These are phyloP conservation scores for Tapirus terrestris DNA, from an alignment of 2,113 vertebrate genomes.

Conservation along the genomic window DNA sequence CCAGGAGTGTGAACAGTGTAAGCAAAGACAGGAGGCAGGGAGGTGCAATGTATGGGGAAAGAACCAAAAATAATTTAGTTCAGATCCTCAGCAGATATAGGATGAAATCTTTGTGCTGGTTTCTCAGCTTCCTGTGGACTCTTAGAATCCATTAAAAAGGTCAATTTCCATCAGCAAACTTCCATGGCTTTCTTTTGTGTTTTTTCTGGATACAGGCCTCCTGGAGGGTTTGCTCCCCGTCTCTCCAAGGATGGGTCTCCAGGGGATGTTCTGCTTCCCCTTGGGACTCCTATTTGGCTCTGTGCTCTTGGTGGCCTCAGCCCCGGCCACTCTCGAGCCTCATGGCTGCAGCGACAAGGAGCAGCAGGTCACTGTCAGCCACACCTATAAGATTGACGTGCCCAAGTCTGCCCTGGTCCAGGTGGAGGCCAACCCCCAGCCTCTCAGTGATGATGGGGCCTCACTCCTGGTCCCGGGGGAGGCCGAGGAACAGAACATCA, in stretches of 20 bases:
- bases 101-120: background rate
- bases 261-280: slow-evolving; percentile 56
- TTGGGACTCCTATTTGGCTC: slow-evolving; percentile 84
- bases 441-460: slow-evolving; percentile 79
- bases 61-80: background rate
- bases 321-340: slow-evolving; percentile 67
- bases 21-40: background rate
- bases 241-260: slow-evolving; percentile 75
- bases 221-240: background rate
- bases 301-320: slow-evolving; percentile 71
- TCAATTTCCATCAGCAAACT: background rate
- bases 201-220: slow-evolving; percentile 50
- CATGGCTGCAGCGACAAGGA: slow-evolving; percentile 76
- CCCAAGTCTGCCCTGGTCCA: slow-evolving; percentile 87
- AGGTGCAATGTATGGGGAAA: background rate
- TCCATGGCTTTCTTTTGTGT: background rate
- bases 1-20: too few species aligned
- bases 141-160: background rate
- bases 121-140: background rate
- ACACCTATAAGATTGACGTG: slow-evolving; percentile 91
- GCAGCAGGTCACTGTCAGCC: slow-evolving; percentile 91
- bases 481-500: slow-evolving; percentile 88
- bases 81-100: background rate
- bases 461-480: slow-evolving; percentile 71
- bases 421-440: slow-evolving; percentile 82